Base-by-base conservation (phyloP, 2,888 invertebrate genomes). In the Caenorhabditis sp. region DNA sequence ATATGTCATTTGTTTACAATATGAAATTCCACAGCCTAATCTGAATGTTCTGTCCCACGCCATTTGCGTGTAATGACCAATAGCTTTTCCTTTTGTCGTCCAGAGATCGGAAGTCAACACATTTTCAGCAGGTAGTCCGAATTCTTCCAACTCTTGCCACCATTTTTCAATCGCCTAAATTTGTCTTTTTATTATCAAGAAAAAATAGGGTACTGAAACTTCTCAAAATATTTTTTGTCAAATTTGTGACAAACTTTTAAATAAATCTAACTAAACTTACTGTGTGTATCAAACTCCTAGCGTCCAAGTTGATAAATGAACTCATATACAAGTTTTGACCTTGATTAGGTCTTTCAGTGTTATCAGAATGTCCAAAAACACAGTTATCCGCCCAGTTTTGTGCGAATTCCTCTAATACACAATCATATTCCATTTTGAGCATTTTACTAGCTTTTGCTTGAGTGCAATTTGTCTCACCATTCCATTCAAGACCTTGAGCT, bases 391-490 rank as follows among this genome's bases (percentile, higher is more conserved):
- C 78, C 76, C 76, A 76, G 27, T 69, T 64, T 51, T 79, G 78
- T 8, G 78, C 78, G 54, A 69, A 79, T 58, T 69, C 27, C 60
- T 79, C 78, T 5, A 79, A 27, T 23, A 68, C 24, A 49, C 78
- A 79, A 50, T 79, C 76, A 36, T 79, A 79, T 66, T 79, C 78
- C 78, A 79, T 79, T 69, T 79, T 74, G 5, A 76, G 63, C 78
- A 79, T 79, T 31, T 74, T 62, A 49, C 60, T 72, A 6, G 78
- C 78, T 61, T 67, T 66, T 23, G 74, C 57, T 27, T 79, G 78
- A 0, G 74, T 71, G 36, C 64, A 64, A 31, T 79, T 79, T 6
- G 76, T 79, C 26, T 76, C 76, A 14, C 78, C 78, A 57, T 79
- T 79, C 62, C 65, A 79, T 51, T 79, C 78, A 2, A 76, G 58